phyloP scores from a whole-genome alignment of 2,888 invertebrate species.

The Lumbricus terrestris region DNA sequence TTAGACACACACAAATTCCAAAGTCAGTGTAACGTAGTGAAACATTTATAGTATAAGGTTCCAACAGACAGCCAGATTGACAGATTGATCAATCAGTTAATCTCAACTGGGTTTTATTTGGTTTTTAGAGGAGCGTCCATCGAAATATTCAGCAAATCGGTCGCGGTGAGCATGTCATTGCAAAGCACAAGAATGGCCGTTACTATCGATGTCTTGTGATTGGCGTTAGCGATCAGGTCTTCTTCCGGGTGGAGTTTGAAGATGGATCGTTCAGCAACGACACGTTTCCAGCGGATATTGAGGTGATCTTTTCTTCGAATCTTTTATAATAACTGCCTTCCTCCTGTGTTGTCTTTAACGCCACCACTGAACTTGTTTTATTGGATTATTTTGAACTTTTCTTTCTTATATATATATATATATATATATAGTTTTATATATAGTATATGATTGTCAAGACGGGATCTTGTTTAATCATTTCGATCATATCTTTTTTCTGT shows the following conservation, averaged over 20 bases:
- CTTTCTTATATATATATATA: no score
- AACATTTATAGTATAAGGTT: background rate
- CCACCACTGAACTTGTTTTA: no score
- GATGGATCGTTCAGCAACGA: conserved; percentile 67
- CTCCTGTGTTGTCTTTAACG: background rate
- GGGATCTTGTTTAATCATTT: no score
- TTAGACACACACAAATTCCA: no score
- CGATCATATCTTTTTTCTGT: no score
- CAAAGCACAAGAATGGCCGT: conserved; percentile 66
- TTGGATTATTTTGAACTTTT: no score
- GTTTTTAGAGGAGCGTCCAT: background rate
- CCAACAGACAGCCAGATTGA: no score
- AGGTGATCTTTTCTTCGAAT: conserved; percentile 54
- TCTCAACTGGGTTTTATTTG: background rate
- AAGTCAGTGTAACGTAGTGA: background rate
- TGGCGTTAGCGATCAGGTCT: conserved; percentile 61
- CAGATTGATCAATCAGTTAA: background rate
- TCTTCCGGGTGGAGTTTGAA: conserved; percentile 68
- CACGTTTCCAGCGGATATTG: conserved; percentile 64
- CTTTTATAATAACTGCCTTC: background rate
- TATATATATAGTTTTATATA: no score
- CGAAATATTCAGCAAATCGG: conserved; percentile 47
- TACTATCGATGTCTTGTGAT: conserved; percentile 66
- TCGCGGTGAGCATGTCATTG: conserved; percentile 64
- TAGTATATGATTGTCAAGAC: no score